Base-by-base conservation (phyloP, 2,797 vertebrate species). In the Hipposideros larvatus region DNA sequence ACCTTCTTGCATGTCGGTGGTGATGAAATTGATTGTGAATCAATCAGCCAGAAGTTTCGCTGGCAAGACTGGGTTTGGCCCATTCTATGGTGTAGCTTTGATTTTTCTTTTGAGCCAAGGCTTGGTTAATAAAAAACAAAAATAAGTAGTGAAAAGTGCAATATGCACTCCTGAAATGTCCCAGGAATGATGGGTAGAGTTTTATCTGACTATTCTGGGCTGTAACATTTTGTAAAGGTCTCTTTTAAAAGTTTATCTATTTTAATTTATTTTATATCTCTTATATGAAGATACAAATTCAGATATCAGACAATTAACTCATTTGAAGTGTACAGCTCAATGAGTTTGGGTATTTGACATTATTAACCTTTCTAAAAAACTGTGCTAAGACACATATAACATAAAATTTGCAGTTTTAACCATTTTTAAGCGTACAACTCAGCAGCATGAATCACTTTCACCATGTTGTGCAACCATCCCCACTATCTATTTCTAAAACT, bases 381-480 rank as follows among this genome's bases (percentile, higher is more conserved):
- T 28, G 16, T 41, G 65, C 11, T 24, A 9, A 31, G 65, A 24
- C 22, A n/a, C 46, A 71, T 6, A 14, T 2, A 41, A 79, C 37
- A 11, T 22, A 16, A 83, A 71, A 21, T 43, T 22, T 55, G 13
- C 10, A 0, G 7, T 53, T 21, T 14, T 77, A 31, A 26, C 41
- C 51, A 2, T 34, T 65, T 66, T 34, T 48, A 41, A 2, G 21
- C 5, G 8, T 1, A 3, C 51, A 11, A 0, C 3, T 65, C 15
- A 14, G 63, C 3, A 48, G 22, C 19, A 3, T 43, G 28, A n/a
- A 34, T 41, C 26, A 11, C 10, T 8, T 46, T 66, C 63, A 24
- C 41, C 6, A 0, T 0, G 18, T 0, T n/a, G 3, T 37, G n/a
- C 21, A 11, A 13, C n/a, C 37, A 16, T 6, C 0, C 0, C 16